These are phyloP conservation scores for Ceyx margarethae DNA, from an alignment of 2,113 vertebrate species.

Conservation along the genomic window DNA sequence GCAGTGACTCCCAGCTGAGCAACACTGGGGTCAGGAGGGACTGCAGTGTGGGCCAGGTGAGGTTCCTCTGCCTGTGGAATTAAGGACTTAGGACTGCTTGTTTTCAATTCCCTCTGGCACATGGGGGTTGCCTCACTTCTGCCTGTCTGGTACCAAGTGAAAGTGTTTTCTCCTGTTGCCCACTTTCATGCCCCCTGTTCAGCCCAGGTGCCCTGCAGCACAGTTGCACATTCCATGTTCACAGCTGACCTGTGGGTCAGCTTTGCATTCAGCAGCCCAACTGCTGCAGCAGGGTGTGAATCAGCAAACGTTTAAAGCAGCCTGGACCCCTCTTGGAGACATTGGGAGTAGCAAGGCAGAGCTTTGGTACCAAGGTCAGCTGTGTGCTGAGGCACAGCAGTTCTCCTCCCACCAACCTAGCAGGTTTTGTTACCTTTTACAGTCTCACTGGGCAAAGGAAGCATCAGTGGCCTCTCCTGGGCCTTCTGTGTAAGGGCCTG, in stretches of 20 bases:
- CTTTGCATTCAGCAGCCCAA: not conserved
- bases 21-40: not conserved
- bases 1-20: not conserved
- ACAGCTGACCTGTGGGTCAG: not conserved
- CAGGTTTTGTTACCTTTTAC: not conserved
- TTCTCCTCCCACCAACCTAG: not conserved
- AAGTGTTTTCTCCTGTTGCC: not conserved
- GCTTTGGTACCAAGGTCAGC: not conserved
- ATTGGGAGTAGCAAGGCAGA: not conserved
- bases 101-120: not conserved
- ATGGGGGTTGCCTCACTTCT: not conserved
- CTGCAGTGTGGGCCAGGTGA: not conserved
- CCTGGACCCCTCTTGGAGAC: not conserved
- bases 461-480: rapidly evolving
- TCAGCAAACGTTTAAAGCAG: not conserved
- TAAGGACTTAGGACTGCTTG: not conserved
- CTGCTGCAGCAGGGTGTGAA: rapidly evolving
- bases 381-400: not conserved
- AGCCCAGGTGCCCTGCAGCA: not conserved
- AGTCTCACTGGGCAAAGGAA: not conserved
- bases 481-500: not conserved
- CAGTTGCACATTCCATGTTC: not conserved
- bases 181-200: not conserved
- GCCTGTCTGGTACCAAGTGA: not conserved
- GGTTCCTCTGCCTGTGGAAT: not conserved